Conservation (phyloP, 2,888 invertebrate species). For the Antitype chi region DNA sequence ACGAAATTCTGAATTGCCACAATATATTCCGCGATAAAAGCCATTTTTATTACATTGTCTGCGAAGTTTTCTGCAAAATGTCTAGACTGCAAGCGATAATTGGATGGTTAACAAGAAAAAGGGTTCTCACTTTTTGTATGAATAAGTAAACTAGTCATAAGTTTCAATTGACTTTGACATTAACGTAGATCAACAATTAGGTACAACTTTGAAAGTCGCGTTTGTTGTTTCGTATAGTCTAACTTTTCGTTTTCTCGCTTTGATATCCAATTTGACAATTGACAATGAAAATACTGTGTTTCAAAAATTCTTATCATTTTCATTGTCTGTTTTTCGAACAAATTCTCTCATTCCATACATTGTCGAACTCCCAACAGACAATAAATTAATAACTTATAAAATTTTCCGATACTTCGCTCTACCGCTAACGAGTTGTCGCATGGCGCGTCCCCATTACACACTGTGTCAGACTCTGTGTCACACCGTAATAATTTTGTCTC, state of each 20-base stretch:
- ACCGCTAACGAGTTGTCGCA: conserved; percentile 63
- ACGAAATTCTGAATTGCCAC: conserved; percentile 26
- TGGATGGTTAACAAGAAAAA: conserved; percentile 56
- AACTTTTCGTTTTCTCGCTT: conserved; percentile 33
- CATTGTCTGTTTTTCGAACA: conserved; percentile 51
- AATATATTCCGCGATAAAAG: conserved; percentile 46
- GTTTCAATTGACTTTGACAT: conserved; percentile 41
- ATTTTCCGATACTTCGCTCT: conserved; percentile 62
- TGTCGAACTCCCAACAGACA: conserved; percentile 59
- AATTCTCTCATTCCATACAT: conserved; percentile 54
- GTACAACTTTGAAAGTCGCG: conserved; percentile 41
- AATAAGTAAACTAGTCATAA: conserved; percentile 44
- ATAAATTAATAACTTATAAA: conserved; percentile 66
- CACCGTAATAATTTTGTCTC: conserved; percentile 53
- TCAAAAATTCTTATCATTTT: conserved; percentile 46
- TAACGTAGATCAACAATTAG: conserved; percentile 34
- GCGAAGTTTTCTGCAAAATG: conserved; percentile 50
- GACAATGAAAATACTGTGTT: conserved; percentile 31
- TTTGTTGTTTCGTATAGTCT: conserved; percentile 30
- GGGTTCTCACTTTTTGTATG: conserved; percentile 26
- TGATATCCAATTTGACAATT: conserved; percentile 42
- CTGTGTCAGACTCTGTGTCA: conserved; percentile 52
- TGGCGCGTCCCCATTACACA: conserved; percentile 41
- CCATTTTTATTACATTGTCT: conserved; percentile 53
- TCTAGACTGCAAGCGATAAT: conserved; percentile 62